Evolutionary conservation across 2,113 vertebrate genomes (phyloP).

Genomic region (Corythornis madagascariensis): DNA sequence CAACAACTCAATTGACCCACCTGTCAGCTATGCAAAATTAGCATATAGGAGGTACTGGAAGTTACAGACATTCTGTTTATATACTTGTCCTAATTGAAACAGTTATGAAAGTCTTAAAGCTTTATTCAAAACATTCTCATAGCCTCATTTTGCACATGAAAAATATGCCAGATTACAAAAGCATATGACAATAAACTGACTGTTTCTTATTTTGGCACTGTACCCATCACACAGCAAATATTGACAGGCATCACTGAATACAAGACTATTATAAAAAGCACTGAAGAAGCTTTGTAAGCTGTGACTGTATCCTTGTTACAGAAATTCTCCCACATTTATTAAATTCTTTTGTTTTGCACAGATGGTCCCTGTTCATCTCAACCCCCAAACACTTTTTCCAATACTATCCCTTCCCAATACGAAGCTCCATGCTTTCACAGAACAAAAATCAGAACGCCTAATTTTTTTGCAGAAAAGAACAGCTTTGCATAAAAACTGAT

Average conservation of each 20-base stretch:
- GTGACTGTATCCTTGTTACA: not conserved
- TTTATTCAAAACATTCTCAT: not conserved
- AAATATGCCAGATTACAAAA: not conserved
- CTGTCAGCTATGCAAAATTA: slow-evolving; percentile 67
- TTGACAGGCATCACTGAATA: not conserved
- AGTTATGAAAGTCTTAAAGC: slow-evolving; percentile 10
- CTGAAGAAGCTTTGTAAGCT: not conserved
- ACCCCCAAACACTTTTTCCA: not conserved
- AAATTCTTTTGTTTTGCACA: not conserved
- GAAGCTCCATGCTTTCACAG: not conserved
- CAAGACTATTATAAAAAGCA: not conserved
- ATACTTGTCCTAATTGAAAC: not conserved
- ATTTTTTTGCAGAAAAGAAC: not conserved
- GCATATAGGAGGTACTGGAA: slow-evolving; percentile 38
- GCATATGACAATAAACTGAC: not conserved
- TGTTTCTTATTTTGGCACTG: not conserved
- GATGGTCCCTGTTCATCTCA: not conserved
- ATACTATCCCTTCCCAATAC: not conserved
- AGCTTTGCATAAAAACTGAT: not conserved
- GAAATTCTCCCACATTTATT: not conserved
- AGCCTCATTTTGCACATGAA: not conserved
- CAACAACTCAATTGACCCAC: slow-evolving; percentile 59
- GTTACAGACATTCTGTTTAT: not conserved
- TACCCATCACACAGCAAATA: not conserved
- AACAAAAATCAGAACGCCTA: not conserved